Base-by-base conservation (phyloP, 2,797 vertebrate species). In the Ceyx erithaca region DNA sequence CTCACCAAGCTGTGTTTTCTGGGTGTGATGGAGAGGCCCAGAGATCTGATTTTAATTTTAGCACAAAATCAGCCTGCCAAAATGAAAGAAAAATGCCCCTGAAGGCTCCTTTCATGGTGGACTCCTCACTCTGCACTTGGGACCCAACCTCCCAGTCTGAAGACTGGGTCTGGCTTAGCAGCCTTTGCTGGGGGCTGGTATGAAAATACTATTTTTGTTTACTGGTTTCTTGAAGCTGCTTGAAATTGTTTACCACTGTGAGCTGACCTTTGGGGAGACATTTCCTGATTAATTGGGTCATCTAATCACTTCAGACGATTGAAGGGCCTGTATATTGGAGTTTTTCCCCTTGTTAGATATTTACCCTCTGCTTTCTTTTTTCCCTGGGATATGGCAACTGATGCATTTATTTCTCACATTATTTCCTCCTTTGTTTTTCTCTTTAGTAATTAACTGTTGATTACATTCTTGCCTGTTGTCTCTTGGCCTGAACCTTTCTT, bases 251-350 rank as follows among this genome's bases (percentile, higher is more conserved):
- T 87, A 80, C 59, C 7, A 3, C 41, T 66, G 51, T 17, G 67
- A 52, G 58, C 35, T 93, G 87, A 90, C 83, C 75, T 87, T 87
- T 93, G 64, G 64, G 69, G 75, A 93, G 69, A 26, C 31, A 21
- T 80, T 90, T 90, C 80, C 51, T 1, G 12, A 57, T 76, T 90
- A 87, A 93, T 87, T 90, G 73, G 82, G 28, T 87, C n/a, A 57
- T 66, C 58, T 80, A n/a, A 90, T 80, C 35, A 35, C 55, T 77
- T 77, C 66, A 73, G n/a, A 41, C 1, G 2, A 64, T 14, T 52
- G 80, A 52, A 41, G 68, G 85, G 9, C 4, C 0, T 37, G 55
- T 6, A 4, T n/a, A 40, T 49, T 25, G 4, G 28, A 75, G 31
- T 67, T 77, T 72, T 81, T 83, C 30, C 11, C 54, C n/a, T 31